phyloP scores from a whole-genome alignment of 2,888 invertebrate species.

The Micropterix aruncella region DNA sequence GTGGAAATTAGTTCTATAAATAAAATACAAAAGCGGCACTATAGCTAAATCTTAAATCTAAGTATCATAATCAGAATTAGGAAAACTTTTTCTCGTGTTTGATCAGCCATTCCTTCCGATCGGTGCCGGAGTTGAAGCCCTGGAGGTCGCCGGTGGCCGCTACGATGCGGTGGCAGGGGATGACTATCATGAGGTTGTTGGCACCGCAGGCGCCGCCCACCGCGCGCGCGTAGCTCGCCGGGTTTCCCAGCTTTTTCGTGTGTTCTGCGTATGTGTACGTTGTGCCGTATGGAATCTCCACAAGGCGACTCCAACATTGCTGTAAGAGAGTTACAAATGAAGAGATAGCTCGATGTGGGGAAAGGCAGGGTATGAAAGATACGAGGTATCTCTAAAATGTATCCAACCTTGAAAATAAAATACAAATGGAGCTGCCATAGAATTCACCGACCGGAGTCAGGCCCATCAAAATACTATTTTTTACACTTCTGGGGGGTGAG shows the following conservation, averaged over 20 bases:
- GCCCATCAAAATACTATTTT: no score
- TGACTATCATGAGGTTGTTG: slow-evolving; percentile 24
- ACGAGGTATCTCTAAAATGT: no score
- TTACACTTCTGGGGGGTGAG: no score
- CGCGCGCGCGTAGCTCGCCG: slow-evolving; percentile 26
- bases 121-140: slow-evolving; percentile 37
- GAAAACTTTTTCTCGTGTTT: slow-evolving; percentile 25
- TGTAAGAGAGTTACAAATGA: slow-evolving; percentile 16
- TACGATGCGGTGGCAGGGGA: slow-evolving; percentile 31
- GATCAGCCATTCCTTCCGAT: slow-evolving; percentile 38
- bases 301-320: slow-evolving; percentile 28
- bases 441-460: no score
- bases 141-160: slow-evolving; percentile 22
- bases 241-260: slow-evolving; percentile 23
- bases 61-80: no score
- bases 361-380: no score
- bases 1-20: no score
- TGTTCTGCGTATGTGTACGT: slow-evolving; percentile 27
- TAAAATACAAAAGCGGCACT: no score
- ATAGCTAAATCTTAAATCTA: no score
- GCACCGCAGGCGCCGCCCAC: slow-evolving; percentile 31
- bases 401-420: no score
- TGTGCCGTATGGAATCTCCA: slow-evolving; percentile 24
- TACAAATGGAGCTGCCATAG: no score
- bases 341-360: no score